These are phyloP conservation scores for Colostygia pectinataria DNA, from an alignment of 2,888 invertebrate species.

Conservation along the genomic window DNA sequence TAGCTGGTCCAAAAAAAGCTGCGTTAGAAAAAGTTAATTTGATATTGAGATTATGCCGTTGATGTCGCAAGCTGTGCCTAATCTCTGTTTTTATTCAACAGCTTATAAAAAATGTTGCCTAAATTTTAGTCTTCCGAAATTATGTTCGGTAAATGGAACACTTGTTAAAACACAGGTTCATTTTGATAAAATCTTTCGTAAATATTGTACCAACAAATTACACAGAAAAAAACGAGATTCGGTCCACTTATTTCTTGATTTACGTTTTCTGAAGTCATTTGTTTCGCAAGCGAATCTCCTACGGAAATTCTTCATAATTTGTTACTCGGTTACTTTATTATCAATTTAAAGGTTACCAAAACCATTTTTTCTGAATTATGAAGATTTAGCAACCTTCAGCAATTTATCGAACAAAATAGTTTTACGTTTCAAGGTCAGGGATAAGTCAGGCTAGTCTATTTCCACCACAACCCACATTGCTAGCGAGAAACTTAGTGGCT, in stretches of 20 bases:
- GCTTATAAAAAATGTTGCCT: conserved; percentile 3
- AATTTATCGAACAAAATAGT: not conserved
- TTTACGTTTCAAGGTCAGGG: conserved; percentile 2
- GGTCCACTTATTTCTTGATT: too few relatives aligned
- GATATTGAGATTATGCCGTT: conserved; percentile 1
- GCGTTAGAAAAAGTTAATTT: conserved; percentile 1
- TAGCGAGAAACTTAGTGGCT: conserved; percentile 40
- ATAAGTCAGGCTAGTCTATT: conserved; percentile 10
- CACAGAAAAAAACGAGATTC: not conserved
- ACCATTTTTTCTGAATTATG: too few relatives aligned
- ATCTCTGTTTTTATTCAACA: conserved; percentile 9
- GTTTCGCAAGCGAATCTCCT: too few relatives aligned
- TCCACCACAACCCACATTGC: conserved; percentile 32
- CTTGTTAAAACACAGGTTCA: not conserved
- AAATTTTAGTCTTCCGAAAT: not conserved
- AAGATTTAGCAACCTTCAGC: not conserved
- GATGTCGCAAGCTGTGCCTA: conserved; percentile 21
- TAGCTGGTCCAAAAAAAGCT: too few relatives aligned
- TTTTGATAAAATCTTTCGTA: not conserved
- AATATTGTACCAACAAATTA: not conserved
- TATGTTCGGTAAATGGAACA: too few relatives aligned
- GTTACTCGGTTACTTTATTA: too few relatives aligned
- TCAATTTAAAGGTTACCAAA: too few relatives aligned
- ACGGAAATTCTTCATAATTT: too few relatives aligned
- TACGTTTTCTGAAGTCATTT: not conserved